Conservation (phyloP, 2,888 invertebrate species). For the Steromphala cineraria region DNA sequence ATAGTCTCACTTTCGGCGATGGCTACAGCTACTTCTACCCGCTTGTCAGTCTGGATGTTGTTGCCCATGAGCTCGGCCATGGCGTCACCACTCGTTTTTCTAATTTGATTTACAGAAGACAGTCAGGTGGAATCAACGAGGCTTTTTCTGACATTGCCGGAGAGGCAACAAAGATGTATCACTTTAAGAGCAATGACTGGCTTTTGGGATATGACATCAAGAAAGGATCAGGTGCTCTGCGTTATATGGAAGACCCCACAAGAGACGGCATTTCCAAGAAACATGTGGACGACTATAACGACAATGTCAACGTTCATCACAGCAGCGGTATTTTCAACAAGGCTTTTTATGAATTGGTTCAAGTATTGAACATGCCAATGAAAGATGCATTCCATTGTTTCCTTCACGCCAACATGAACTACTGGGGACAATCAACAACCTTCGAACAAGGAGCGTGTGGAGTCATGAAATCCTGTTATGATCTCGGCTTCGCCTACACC, state of each 20-base stretch:
- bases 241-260: conserved; percentile 50
- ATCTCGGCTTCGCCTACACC: conserved; percentile 35
- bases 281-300: conserved; percentile 37
- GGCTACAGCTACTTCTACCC: conserved; percentile 43
- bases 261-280: conserved; percentile 50
- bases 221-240: conserved; percentile 30
- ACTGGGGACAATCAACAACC: conserved; percentile 41
- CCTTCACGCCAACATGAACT: conserved; percentile 47
- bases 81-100: conserved; percentile 51
- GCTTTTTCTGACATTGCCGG: conserved; percentile 57
- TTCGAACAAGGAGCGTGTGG: conserved; percentile 49
- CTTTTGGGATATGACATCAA: conserved; percentile 33
- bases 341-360: conserved; percentile 44
- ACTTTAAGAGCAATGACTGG: conserved; percentile 31
- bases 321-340: conserved; percentile 54
- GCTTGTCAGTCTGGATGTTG: conserved; percentile 46
- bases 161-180: conserved; percentile 42
- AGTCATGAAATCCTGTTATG: conserved; percentile 46
- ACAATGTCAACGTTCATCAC: conserved; percentile 45
- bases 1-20: conserved; percentile 53
- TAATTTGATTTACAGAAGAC: conserved; percentile 44
- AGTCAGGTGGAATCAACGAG: conserved; percentile 58
- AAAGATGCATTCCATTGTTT: conserved; percentile 46
- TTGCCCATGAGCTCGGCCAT: conserved; percentile 56
- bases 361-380: conserved; percentile 24